Conservation (phyloP, 2,888 invertebrate species). For the Athalia cordata region DNA sequence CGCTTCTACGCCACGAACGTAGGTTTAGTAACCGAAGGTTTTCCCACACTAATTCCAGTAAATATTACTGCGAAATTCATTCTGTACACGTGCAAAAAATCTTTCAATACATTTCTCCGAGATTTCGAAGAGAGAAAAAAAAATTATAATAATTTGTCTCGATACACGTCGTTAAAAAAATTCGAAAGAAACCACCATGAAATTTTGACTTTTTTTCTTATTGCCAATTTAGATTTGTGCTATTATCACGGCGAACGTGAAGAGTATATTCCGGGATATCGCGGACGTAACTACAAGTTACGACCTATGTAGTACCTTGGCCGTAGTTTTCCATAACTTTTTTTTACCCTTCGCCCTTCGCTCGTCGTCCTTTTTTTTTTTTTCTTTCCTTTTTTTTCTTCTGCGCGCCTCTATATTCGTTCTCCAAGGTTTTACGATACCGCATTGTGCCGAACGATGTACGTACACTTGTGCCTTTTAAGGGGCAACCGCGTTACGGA, state of each 20-base stretch:
- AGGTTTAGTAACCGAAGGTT: neutral
- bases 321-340: slow-evolving; percentile 28
- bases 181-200: neutral
- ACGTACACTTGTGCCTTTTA: neutral
- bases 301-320: neutral
- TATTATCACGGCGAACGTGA: no score
- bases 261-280: neutral
- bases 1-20: neutral
- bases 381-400: no score
- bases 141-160: neutral
- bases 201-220: neutral
- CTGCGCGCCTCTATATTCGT: no score
- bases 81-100: neutral
- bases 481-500: neutral
- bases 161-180: neutral
- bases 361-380: neutral
- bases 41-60: neutral
- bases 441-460: neutral
- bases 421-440: no score
- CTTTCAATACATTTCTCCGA: neutral
- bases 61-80: no score
- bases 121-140: neutral
- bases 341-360: neutral
- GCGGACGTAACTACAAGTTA: slow-evolving; percentile 26
- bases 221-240: neutral